phyloP scores from a whole-genome alignment of 2,888 invertebrate species.

The Heliconius aoede region DNA sequence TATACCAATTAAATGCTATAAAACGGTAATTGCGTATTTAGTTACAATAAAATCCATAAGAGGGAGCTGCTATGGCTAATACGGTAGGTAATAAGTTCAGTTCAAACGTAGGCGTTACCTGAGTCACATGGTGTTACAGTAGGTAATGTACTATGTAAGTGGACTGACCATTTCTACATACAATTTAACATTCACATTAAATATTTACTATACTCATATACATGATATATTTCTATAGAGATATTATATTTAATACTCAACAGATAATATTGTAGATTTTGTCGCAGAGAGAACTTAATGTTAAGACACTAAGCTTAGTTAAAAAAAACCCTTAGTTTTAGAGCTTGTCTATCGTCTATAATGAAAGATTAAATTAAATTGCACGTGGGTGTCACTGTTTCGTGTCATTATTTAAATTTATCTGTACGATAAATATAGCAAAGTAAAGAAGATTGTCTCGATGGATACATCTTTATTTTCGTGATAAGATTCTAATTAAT shows the following conservation, averaged over 20 bases:
- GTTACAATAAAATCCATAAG: constrained; percentile 44
- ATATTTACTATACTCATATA: background rate
- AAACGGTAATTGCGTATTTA: constrained; percentile 9
- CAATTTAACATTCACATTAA: background rate
- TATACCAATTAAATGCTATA: constrained; percentile 2
- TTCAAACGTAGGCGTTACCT: constrained; percentile 58
- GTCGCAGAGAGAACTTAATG: background rate
- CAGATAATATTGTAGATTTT: background rate
- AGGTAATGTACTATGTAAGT: constrained; percentile 49
- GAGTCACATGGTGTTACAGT: constrained; percentile 44
- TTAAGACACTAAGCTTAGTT: too few species aligned
- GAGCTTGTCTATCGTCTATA: background rate
- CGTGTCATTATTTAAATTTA: constrained; percentile 17
- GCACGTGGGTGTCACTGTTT: background rate
- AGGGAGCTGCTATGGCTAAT: constrained; percentile 49
- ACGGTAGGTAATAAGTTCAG: constrained; percentile 37
- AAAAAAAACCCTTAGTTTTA: background rate
- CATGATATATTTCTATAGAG: background rate
- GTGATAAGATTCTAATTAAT: constrained; percentile 2
- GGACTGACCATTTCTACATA: background rate
- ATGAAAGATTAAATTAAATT: background rate
- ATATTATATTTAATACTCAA: constrained; percentile 45
- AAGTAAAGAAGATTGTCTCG: background rate
- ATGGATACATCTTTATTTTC: background rate
- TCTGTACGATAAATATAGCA: constrained; percentile 13